Evolutionary conservation across 2,888 invertebrate genomes (phyloP).

Genomic region (Pilophorus perplexus): DNA sequence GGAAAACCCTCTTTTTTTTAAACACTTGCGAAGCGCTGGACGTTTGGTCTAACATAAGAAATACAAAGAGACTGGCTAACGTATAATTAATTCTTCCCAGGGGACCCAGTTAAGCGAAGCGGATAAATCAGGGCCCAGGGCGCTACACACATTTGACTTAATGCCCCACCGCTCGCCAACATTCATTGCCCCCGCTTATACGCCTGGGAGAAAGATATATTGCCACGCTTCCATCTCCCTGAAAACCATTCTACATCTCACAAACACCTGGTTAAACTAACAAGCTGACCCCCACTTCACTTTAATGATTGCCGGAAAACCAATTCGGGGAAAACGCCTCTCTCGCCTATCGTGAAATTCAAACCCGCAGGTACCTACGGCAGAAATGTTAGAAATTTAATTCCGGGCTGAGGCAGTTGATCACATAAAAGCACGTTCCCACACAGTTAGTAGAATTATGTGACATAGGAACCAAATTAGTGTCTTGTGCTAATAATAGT

Average conservation of each 20-base stretch:
- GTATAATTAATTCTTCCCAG: slow-evolving; percentile 37
- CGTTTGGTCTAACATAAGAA: slow-evolving; percentile 29
- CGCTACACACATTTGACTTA: slow-evolving; percentile 29
- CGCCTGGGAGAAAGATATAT: slow-evolving; percentile 28
- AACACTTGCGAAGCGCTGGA: too few species aligned
- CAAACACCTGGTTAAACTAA: slow-evolving; percentile 30
- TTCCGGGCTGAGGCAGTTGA: too few species aligned
- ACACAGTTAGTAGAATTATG: not conserved
- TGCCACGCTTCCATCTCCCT: slow-evolving; percentile 33
- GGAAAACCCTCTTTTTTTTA: too few species aligned
- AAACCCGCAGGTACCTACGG: slow-evolving; percentile 4
- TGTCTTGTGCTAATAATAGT: not conserved
- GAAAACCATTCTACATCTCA: slow-evolving; percentile 32
- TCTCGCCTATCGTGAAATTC: slow-evolving; percentile 1
- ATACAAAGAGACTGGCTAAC: slow-evolving; percentile 28
- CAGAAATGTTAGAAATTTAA: not conserved
- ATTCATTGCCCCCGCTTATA: slow-evolving; percentile 8
- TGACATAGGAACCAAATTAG: slow-evolving; percentile 11
- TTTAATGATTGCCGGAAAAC: slow-evolving; percentile 21
- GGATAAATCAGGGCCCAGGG: slow-evolving; percentile 36
- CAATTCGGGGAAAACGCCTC: not conserved
- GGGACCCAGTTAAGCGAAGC: slow-evolving; percentile 28
- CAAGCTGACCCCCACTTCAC: slow-evolving; percentile 5
- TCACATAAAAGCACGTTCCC: not conserved
- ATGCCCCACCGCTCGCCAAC: slow-evolving; percentile 29